Base-by-base conservation (phyloP, 2,888 invertebrate genomes). In the Harpalus rufipes region DNA sequence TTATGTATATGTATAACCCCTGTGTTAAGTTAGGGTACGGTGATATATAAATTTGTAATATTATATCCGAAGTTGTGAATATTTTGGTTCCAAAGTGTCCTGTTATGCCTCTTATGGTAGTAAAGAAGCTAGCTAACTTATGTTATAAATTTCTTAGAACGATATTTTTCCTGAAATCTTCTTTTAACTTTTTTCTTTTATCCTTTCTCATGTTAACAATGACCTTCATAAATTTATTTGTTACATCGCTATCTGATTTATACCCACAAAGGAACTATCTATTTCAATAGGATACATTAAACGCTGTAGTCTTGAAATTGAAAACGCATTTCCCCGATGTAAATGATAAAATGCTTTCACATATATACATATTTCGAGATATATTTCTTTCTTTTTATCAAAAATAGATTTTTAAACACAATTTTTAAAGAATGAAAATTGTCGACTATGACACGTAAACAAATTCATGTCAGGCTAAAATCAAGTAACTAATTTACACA, bases 191-290 rank as follows among this genome's bases (percentile, higher is more conserved):
- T 68, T 68, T 68, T 68, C 68, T 41, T 68, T 68, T 25, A 68
- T 68, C 68, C 68, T 68, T 68, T 68, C 68, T 68, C 68, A 68
- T 68, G 68, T 68, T 68, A 74, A 74, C 51, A 74, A 74, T 74
- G 74, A 74, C 74, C 74, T 74, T 74, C 74, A 74, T 74, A 74
- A 74, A 74, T 74, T 74, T 74, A 74, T 74, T 74, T 74, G 74
- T 74, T 51, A 74, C 74, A 74, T 74, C 51, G 74, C 51, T 51
- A 74, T 44, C 51, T 74, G 74, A 74, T 74, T 74, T 74, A 74
- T 74, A 74, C 74, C 51, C 74, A 56, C 74, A 74, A 56, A 74
- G 74, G 74, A 18, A 44, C 74, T 44, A 74, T 74, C 74, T 74
- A 44, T 74, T 74, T 74, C 74, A 74, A 74, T 74, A 74, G 74